Conservation (phyloP, 2,113 vertebrate species). For the Naja naja region DNA sequence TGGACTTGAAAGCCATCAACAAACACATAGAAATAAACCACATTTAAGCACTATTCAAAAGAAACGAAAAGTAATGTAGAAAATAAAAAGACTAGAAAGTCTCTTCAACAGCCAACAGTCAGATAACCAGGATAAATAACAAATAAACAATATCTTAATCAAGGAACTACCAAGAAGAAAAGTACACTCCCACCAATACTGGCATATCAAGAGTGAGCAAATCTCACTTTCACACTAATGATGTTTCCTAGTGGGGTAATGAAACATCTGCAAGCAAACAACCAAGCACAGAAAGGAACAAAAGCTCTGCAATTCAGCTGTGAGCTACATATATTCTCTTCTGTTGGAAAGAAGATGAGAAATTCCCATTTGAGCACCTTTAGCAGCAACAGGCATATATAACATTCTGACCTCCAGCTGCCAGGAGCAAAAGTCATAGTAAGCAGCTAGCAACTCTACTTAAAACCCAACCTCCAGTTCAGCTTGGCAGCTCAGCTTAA, state of each 20-base stretch:
- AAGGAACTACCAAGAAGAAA: not conserved
- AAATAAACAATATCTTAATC: not conserved
- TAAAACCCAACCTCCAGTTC: not conserved
- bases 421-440: not conserved
- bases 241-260: not conserved
- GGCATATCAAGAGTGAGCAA: not conserved
- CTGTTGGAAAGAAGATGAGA: not conserved
- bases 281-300: not conserved
- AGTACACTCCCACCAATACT: not conserved
- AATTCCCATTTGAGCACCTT: not conserved
- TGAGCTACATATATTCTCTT: not conserved
- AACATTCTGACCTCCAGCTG: not conserved
- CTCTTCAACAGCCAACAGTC: not conserved
- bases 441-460: not conserved
- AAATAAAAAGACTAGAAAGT: not conserved
- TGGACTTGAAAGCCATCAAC: not conserved
- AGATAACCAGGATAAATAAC: not conserved
- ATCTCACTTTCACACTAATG: not conserved
- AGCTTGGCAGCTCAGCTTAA: not conserved
- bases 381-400: not conserved
- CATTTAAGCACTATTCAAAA: not conserved
- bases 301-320: not conserved
- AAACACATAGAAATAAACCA: not conserved
- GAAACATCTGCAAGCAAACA: not conserved
- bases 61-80: not conserved